These are phyloP conservation scores for Trididemnum miniatum DNA, from an alignment of 23 tunicate genomes.

Conservation along the genomic window DNA sequence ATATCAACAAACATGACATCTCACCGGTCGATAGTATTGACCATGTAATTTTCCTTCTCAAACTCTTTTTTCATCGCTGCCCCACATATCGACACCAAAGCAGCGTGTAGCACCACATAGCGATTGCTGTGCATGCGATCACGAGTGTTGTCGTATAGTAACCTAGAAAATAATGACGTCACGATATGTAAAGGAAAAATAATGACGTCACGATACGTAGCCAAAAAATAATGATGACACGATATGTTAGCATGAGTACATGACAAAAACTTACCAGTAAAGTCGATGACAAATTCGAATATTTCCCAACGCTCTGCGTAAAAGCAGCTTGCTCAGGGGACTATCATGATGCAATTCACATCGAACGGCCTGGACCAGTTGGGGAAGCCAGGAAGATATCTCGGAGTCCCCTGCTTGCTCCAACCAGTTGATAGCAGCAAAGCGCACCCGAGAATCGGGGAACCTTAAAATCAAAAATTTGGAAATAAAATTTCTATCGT, in stretches of 20 bases:
- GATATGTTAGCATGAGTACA: too few species aligned
- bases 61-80: conserved; percentile 65
- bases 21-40: conserved; percentile 35
- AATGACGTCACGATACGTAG: conserved; percentile 4
- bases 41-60: conserved; percentile 53
- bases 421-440: conserved; percentile 78
- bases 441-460: conserved; percentile 61
- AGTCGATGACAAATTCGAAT: conserved; percentile 80
- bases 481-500: too few species aligned
- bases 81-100: conserved; percentile 51
- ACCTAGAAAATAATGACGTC: conserved; percentile 56
- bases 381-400: conserved; percentile 71
- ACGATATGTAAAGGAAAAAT: too few species aligned
- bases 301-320: conserved; percentile 73
- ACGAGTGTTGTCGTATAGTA: conserved; percentile 55
- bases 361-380: conserved; percentile 81
- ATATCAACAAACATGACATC: too few species aligned
- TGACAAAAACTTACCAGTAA: conserved; percentile 50
- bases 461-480: conserved; percentile 49
- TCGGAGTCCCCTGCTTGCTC: conserved; percentile 78
- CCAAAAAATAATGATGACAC: too few species aligned
- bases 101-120: conserved; percentile 44
- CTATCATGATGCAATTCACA: conserved; percentile 66
- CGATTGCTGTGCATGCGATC: conserved; percentile 27
- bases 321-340: conserved; percentile 48